phyloP scores from a whole-genome alignment of 2,113 vertebrate species.

The Himantopus leucocephalus region DNA sequence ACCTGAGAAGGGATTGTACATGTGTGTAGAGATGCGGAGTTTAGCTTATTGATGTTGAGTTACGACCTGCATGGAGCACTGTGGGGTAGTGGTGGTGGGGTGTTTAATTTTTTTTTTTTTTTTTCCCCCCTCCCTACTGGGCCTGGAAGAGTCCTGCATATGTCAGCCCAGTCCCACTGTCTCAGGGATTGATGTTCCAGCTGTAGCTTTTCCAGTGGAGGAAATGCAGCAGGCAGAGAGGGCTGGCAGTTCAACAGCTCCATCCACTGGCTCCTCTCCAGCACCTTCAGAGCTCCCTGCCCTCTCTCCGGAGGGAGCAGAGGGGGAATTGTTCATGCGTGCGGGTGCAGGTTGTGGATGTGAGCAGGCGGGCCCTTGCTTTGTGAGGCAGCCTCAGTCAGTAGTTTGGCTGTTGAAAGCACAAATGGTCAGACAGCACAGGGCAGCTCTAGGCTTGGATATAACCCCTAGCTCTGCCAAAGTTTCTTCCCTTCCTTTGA shows the following conservation, averaged over 20 bases:
- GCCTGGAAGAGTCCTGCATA: neutral
- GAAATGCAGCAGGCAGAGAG: neutral
- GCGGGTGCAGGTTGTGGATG: neutral
- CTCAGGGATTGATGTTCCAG: neutral
- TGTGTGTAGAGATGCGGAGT: neutral
- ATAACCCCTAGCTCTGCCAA: neutral
- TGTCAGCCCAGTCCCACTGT: neutral
- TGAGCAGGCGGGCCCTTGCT: neutral
- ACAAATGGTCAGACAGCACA: neutral
- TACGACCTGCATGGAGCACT: neutral
- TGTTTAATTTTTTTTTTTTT: neutral
- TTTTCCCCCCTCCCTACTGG: fast-evolving
- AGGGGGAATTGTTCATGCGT: fast-evolving
- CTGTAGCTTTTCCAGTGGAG: neutral
- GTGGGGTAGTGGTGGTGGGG: too few relatives aligned
- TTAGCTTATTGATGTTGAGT: neutral
- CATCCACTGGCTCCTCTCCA: neutral
- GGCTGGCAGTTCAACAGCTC: neutral
- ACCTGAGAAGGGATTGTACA: neutral
- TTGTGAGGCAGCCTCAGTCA: neutral
- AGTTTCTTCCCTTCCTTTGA: neutral
- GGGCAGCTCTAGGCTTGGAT: neutral
- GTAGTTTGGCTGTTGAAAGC: neutral
- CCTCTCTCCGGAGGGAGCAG: neutral
- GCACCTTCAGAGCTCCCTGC: neutral